A percentile compares a stretch with the other conserved stretches of the same genome.
phyloP scores from a whole-genome alignment of 2,797 vertebrate genomes.

The Oreochromis grahami region DNA sequence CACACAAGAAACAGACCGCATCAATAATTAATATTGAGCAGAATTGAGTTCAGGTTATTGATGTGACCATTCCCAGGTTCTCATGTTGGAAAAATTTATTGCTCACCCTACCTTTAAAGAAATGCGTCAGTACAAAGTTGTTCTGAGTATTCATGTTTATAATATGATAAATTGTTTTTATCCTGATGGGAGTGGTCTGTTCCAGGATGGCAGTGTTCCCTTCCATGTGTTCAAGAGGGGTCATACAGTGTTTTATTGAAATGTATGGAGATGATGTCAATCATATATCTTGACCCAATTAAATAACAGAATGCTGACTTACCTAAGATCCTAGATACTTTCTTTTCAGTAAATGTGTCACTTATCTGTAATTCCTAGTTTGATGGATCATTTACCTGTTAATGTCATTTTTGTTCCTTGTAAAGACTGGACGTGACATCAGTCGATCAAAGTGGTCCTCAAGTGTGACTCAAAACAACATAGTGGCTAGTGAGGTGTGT shows the following conservation, averaged over 20 bases:
- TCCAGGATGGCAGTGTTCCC: background rate
- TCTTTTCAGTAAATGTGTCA: background rate
- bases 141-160: background rate
- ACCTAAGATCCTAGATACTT: background rate
- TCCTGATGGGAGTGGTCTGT: background rate
- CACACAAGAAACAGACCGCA: too few species aligned
- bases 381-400: conserved; percentile 20
- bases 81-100: background rate
- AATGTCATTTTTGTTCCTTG: conserved; percentile 68
- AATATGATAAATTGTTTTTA: background rate
- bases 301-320: background rate
- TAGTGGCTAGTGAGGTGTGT: conserved; percentile 54
- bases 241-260: background rate
- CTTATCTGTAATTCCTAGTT: background rate
- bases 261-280: background rate
- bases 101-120: background rate
- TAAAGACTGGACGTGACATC: conserved; percentile 83
- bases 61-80: background rate
- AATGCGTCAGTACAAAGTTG: background rate
- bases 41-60: background rate
- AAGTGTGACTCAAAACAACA: conserved; percentile 68
- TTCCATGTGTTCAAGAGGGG: background rate
- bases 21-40: too few species aligned
- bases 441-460: conserved; percentile 79
- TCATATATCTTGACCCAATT: background rate